These are phyloP conservation scores for Heterocephalus glaber DNA, from an alignment of 2,113 vertebrate genomes.

Conservation along the genomic window DNA sequence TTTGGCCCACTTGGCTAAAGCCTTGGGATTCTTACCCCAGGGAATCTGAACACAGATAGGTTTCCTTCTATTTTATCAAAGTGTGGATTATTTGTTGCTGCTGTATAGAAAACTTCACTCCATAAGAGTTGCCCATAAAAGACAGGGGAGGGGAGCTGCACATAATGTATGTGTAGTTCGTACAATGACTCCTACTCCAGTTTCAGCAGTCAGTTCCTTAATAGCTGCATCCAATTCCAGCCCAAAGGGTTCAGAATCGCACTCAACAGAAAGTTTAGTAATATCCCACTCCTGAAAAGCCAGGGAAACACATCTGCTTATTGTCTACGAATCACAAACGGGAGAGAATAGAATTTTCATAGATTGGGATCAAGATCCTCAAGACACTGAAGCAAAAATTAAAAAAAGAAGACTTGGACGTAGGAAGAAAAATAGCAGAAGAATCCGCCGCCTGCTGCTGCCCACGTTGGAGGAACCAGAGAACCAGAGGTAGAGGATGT, in stretches of 20 bases:
- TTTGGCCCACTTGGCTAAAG: slow-evolving; percentile 97
- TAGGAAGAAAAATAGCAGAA: neutral
- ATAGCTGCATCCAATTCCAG: slow-evolving; percentile 83
- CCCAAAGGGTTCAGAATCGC: neutral
- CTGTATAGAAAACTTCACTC: slow-evolving; percentile 97
- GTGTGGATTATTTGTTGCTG: slow-evolving; percentile 94
- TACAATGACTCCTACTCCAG: neutral
- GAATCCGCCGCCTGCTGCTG: slow-evolving; percentile 85
- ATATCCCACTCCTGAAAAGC: neutral
- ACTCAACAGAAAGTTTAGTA: neutral
- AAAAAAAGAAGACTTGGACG: neutral
- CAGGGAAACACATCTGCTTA: neutral
- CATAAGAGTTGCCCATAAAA: slow-evolving; percentile 95
- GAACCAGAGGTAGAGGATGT: neutral
- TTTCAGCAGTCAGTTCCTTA: too few species aligned
- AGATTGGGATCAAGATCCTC: neutral
- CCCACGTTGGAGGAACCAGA: neutral
- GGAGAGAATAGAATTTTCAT: neutral
- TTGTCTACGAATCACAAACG: neutral
- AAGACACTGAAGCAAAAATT: neutral
- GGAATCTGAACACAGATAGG: slow-evolving; percentile 97
- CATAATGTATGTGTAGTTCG: neutral
- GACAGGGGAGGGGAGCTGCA: slow-evolving; percentile 93
- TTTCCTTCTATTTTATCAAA: slow-evolving; percentile 98
- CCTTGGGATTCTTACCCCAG: slow-evolving; percentile 95